A percentile compares a stretch with the other conserved stretches of the same genome.
Conservation (phyloP, 1,140 invertebrate species). For the Aphaenogaster floridana region DNA sequence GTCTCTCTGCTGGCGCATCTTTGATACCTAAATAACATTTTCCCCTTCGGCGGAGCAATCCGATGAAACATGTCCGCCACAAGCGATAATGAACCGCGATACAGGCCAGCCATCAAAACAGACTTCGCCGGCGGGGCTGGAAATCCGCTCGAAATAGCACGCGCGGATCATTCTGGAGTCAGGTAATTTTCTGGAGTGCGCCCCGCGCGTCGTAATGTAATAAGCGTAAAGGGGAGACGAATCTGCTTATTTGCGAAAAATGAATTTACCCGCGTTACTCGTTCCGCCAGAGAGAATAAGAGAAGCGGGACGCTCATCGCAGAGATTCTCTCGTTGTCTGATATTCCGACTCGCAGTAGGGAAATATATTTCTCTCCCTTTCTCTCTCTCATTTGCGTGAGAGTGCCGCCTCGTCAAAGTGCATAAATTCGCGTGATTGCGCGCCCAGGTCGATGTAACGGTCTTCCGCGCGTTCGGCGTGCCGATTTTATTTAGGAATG, state of each 20-base stretch:
- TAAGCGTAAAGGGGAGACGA: constrained; percentile 57
- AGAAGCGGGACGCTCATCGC: constrained; percentile 55
- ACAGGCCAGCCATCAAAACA: constrained; percentile 50
- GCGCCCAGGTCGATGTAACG: constrained; percentile 50
- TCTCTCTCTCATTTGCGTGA: constrained; percentile 55
- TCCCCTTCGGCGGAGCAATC: constrained; percentile 74
- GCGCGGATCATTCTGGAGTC: constrained; percentile 31
- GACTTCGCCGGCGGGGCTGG: neutral
- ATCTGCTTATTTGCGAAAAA: constrained; percentile 62
- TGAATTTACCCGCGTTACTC: constrained; percentile 48
- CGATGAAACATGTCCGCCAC: constrained; percentile 74
- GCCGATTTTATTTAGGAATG: constrained; percentile 80
- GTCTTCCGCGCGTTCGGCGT: constrained; percentile 68
- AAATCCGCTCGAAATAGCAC: constrained; percentile 8
- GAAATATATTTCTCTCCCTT: constrained; percentile 71
- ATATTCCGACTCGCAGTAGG: constrained; percentile 49
- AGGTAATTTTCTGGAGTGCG: constrained; percentile 45
- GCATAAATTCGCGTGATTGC: constrained; percentile 82
- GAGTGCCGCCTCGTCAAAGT: constrained; percentile 75
- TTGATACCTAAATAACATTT: constrained; percentile 81
- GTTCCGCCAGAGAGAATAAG: constrained; percentile 23
- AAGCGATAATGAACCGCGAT: constrained; percentile 78
- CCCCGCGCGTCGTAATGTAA: constrained; percentile 59
- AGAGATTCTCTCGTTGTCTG: constrained; percentile 42
- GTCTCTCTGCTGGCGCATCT: constrained; percentile 68